These are phyloP conservation scores for Cheirogaleus major DNA, from an alignment of 2,797 vertebrate genomes.

Conservation along the genomic window DNA sequence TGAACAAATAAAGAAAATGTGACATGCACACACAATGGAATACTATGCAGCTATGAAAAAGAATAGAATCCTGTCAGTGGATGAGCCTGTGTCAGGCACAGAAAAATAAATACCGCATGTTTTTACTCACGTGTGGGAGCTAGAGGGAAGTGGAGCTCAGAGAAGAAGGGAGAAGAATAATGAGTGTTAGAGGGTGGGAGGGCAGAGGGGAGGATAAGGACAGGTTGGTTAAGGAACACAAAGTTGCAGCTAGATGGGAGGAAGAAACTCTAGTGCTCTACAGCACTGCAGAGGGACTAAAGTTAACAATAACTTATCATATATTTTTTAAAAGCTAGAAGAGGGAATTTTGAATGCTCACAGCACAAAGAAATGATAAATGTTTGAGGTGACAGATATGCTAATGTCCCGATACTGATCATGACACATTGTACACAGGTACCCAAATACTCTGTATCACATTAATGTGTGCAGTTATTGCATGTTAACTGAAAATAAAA, in stretches of 20 bases:
- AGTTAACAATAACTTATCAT: not conserved
- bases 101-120: not conserved
- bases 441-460: not conserved
- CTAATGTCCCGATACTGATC: no score
- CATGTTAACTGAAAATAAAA: not conserved
- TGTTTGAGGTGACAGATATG: not conserved
- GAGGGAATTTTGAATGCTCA: not conserved
- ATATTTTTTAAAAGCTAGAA: not conserved
- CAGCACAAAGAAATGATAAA: not conserved
- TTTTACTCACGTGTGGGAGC: not conserved
- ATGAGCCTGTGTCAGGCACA: not conserved
- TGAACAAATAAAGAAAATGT: not conserved
- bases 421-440: not conserved
- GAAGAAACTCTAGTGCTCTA: not conserved
- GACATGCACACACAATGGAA: not conserved
- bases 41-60: not conserved
- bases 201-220: not conserved
- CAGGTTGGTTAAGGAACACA: no score
- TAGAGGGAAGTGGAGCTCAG: no score
- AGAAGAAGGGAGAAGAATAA: no score
- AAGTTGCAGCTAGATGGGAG: not conserved
- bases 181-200: no score
- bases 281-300: not conserved
- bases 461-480: not conserved
- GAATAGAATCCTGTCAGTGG: not conserved